Evolutionary conservation across 2,113 vertebrate species (phyloP).

Genomic region (Silurus glanis): DNA sequence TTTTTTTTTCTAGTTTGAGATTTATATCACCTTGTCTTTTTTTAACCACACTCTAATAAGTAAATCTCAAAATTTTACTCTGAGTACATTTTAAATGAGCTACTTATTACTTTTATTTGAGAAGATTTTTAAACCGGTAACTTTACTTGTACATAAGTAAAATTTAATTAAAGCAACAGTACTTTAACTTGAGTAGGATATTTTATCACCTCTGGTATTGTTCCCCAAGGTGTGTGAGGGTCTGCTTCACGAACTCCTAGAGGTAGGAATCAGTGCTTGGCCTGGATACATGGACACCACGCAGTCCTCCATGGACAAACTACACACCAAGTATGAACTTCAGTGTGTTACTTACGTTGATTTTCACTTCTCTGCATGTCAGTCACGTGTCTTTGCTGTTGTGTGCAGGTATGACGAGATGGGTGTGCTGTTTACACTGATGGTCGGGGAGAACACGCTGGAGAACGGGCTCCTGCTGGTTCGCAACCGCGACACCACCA

Average conservation of each 20-base stretch:
- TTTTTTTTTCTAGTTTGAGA: too few species aligned
- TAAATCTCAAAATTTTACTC: too few species aligned
- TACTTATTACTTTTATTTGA: too few species aligned
- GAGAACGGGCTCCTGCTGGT: constrained; percentile 88
- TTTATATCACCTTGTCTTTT: too few species aligned
- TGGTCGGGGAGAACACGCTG: constrained; percentile 83
- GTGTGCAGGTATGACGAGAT: constrained; percentile 90
- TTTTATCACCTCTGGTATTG: background rate
- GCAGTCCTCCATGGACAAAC: constrained; percentile 79
- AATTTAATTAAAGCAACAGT: too few species aligned
- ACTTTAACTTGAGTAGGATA: too few species aligned
- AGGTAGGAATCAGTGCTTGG: constrained; percentile 84
- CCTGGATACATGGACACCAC: constrained; percentile 87
- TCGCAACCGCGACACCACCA: constrained; percentile 87
- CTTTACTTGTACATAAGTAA: too few species aligned
- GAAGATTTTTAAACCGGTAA: too few species aligned
- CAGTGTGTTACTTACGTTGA: background rate
- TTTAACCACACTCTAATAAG: too few species aligned
- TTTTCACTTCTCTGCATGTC: too few species aligned
- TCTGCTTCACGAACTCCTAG: constrained; percentile 82
- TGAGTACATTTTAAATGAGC: too few species aligned
- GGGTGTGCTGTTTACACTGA: constrained; percentile 86
- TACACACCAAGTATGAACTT: constrained; percentile 79
- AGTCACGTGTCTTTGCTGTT: constrained; percentile 16
- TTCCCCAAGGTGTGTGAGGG: constrained; percentile 84